A percentile compares a stretch with the other conserved stretches of the same genome.
phyloP scores from a whole-genome alignment of 2,888 invertebrate genomes.

The Escarpia spicata region DNA sequence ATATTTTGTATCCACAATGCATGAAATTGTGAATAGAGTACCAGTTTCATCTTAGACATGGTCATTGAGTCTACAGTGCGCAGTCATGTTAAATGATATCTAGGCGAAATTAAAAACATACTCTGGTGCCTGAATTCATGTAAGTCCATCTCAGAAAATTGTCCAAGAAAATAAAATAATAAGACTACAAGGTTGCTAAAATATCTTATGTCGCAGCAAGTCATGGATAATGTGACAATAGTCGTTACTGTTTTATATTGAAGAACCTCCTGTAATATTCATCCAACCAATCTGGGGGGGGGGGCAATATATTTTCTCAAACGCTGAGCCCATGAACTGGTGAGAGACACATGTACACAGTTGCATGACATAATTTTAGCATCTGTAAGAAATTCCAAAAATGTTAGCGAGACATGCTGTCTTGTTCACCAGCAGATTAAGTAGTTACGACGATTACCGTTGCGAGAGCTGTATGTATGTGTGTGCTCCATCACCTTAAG shows the following conservation, averaged over 20 bases:
- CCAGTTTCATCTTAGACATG: not conserved
- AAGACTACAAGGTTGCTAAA: not conserved
- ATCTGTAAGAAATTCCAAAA: not conserved
- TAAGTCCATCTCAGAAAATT: not conserved
- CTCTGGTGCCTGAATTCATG: not conserved
- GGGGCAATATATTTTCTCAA: not conserved
- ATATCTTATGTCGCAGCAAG: not conserved
- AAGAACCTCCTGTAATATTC: too few species aligned
- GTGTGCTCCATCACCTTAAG: not conserved
- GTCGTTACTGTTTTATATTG: not conserved
- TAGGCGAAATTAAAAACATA: not conserved
- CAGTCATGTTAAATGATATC: not conserved
- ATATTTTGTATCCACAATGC: not conserved
- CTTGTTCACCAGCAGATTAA: not conserved
- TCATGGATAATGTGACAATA: not conserved
- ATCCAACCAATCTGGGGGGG: too few species aligned
- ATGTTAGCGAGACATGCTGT: not conserved
- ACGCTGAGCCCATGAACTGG: not conserved
- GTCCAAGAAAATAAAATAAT: not conserved
- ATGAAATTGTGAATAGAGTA: conserved; percentile 14
- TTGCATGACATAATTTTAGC: not conserved
- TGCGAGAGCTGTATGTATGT: not conserved
- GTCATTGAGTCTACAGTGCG: not conserved
- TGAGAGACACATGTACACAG: too few species aligned
- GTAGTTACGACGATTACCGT: not conserved